A percentile compares a stretch with the other conserved stretches of the same genome.
Evolutionary conservation across 2,113 vertebrate species (phyloP).

Genomic region (Seriola dumerili): DNA sequence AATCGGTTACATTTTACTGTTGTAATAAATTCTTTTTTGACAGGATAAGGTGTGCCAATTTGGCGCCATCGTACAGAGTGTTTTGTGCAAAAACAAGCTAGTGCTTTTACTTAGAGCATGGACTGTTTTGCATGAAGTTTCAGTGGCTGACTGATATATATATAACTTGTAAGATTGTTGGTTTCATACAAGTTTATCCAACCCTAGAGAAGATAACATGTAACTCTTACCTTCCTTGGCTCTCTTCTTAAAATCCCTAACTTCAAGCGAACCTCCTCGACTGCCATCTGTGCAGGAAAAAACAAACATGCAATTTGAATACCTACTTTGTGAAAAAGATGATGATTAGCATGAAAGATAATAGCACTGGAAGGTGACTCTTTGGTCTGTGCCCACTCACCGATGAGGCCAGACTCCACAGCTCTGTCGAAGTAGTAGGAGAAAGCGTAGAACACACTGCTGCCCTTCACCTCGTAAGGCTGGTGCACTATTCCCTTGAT

Average conservation of each 20-base stretch:
- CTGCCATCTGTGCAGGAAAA: slow-evolving; percentile 87
- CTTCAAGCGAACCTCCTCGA: slow-evolving; percentile 91
- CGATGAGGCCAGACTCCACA: slow-evolving; percentile 92
- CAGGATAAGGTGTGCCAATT: slow-evolving; percentile 26
- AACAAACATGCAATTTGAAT: slow-evolving; percentile 53
- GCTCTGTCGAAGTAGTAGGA: slow-evolving; percentile 98
- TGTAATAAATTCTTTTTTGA: slow-evolving; percentile 38
- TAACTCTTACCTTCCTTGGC: slow-evolving; percentile 93
- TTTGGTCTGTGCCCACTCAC: slow-evolving; percentile 81
- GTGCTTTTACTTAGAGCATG: slow-evolving; percentile 55
- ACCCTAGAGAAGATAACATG: slow-evolving; percentile 41
- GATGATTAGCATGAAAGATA: slow-evolving; percentile 43
- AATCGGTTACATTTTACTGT: slow-evolving; percentile 48
- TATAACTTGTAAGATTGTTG: slow-evolving; percentile 69
- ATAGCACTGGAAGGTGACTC: slow-evolving; percentile 31
- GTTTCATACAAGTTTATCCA: slow-evolving; percentile 57
- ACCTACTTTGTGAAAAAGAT: slow-evolving; percentile 39
- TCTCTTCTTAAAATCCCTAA: slow-evolving; percentile 95
- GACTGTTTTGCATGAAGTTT: slow-evolving; percentile 50
- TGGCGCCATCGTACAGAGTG: slow-evolving; percentile 47
- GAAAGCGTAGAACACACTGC: slow-evolving; percentile 95
- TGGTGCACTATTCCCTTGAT: slow-evolving; percentile 94
- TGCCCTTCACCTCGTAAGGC: slow-evolving; percentile 90
- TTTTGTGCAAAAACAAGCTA: slow-evolving; percentile 58
- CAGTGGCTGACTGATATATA: slow-evolving; percentile 62